These are phyloP conservation scores for Oryzias curvinotus DNA, from an alignment of 2,113 vertebrate genomes.

Conservation along the genomic window DNA sequence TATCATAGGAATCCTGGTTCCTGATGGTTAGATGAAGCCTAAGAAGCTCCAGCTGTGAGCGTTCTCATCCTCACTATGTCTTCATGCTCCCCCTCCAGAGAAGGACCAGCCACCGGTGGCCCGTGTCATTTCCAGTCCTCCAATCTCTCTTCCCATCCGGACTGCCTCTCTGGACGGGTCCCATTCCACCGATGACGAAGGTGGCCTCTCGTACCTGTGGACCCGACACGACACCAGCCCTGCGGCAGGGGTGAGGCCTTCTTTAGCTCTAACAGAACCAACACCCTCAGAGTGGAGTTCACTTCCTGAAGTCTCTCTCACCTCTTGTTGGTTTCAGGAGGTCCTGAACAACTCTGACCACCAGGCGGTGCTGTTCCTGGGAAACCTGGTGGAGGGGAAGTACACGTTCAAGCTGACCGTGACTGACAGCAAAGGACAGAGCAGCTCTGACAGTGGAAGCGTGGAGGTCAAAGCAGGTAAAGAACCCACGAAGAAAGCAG, in stretches of 20 bases:
- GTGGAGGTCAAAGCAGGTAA: conserved; percentile 92
- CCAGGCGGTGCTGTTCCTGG: conserved; percentile 89
- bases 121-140: conserved; percentile 81
- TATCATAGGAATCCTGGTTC: too few relatives aligned
- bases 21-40: too few relatives aligned
- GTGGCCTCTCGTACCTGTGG: conserved; percentile 88
- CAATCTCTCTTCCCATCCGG: conserved; percentile 83
- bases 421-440: conserved; percentile 95
- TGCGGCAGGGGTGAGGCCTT: conserved; percentile 88
- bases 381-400: conserved; percentile 92
- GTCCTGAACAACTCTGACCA: conserved; percentile 95
- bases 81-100: conserved; percentile 71
- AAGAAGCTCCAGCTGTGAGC: too few relatives aligned
- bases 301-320: too few relatives aligned
- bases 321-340: conserved; percentile 74
- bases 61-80: not conserved
- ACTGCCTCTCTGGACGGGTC: conserved; percentile 90
- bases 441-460: conserved; percentile 76
- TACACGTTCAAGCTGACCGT: conserved; percentile 93
- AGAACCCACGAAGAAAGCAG: not conserved
- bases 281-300: not conserved
- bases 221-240: conserved; percentile 89
- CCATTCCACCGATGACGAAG: conserved; percentile 91
- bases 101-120: conserved; percentile 87
- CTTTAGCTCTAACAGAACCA: not conserved